These are phyloP conservation scores for Solenopsis fugax DNA, from an alignment of 1,140 invertebrate genomes.

Conservation along the genomic window DNA sequence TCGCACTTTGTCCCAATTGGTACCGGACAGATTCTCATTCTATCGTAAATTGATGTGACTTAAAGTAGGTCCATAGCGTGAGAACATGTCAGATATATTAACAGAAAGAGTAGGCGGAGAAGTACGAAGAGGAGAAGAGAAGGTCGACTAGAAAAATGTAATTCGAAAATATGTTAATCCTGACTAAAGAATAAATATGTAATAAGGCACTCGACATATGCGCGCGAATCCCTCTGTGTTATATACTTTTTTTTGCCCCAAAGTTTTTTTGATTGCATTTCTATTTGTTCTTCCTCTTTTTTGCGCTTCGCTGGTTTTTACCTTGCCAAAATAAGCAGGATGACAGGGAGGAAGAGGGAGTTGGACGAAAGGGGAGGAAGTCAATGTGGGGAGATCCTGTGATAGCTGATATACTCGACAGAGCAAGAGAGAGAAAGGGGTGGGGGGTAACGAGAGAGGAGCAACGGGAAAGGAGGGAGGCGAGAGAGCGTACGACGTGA, in stretches of 20 bases:
- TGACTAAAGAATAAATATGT: background rate
- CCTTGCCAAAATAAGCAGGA: slow-evolving; percentile 69
- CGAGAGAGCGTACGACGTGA: slow-evolving; percentile 59
- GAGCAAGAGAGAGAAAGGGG: slow-evolving; percentile 58
- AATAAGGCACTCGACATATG: background rate
- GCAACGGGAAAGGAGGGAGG: slow-evolving; percentile 42
- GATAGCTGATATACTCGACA: slow-evolving; percentile 27
- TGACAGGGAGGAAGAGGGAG: slow-evolving; percentile 64
- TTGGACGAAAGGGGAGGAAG: slow-evolving; percentile 69
- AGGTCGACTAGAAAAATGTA: background rate
- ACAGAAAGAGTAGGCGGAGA: slow-evolving; percentile 7
- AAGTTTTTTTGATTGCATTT: background rate
- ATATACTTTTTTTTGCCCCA: background rate
- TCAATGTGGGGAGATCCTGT: slow-evolving; percentile 64
- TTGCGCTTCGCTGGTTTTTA: slow-evolving; percentile 49
- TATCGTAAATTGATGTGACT: slow-evolving; percentile 74
- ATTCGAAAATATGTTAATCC: background rate
- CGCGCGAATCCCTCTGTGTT: background rate
- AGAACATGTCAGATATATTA: slow-evolving; percentile 17
- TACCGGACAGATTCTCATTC: slow-evolving; percentile 50
- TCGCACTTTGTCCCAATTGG: slow-evolving; percentile 59
- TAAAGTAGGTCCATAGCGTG: slow-evolving; percentile 81
- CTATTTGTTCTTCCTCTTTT: background rate
- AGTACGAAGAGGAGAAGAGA: background rate
- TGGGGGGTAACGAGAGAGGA: slow-evolving; percentile 57